Base-by-base conservation (phyloP, 2,888 invertebrate genomes). In the Nipponacmea schrenckii region DNA sequence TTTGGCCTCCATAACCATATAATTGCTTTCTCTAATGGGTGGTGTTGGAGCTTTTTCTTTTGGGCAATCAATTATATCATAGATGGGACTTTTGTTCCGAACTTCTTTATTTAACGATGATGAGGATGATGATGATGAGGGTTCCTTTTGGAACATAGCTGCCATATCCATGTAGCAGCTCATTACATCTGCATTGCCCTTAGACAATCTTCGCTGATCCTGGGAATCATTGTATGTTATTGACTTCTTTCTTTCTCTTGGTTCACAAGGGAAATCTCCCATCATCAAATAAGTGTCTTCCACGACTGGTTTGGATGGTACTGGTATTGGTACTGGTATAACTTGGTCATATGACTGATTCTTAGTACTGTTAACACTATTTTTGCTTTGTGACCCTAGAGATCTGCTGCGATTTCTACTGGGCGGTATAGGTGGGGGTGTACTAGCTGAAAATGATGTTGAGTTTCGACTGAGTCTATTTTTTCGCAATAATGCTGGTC, bases 151-250 rank as follows among this genome's bases (percentile, higher is more conserved):
- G 71, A 77, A 79, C 63, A 78, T 67, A 24, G 76, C 77, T 27
- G 81, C 75, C 84, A 84, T 84, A 62, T 83, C 83, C 80, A 84
- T 81, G 67, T 84, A 84, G 63, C 80, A 81, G 65, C 72, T 68
- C 26, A 67, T 70, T n/a, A 69, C 72, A 62, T 56, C 62, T n/a
- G 67, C 63, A 62, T 48, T 39, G 10, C 67, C 67, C 24, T 48
- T 45, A 48, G 67, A 48, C 48, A 48, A n/a, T 31, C 24, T 20
- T 20, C 24, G 20, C 10, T 24, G 20, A 20, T 56, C 56, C 14
- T 20, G 56, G 24, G 20, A 24, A 56, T 56, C 56, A 39, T 39
- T 39, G 24, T 12, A 56, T 14, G 24, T 24, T 14, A 56, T 56
- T 12, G 56, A 56, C 24, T 56, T 56, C 24, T 56, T 56, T 24